These are phyloP conservation scores for Hypomesus transpacificus DNA, from an alignment of 2,113 vertebrate species.

Conservation along the genomic window DNA sequence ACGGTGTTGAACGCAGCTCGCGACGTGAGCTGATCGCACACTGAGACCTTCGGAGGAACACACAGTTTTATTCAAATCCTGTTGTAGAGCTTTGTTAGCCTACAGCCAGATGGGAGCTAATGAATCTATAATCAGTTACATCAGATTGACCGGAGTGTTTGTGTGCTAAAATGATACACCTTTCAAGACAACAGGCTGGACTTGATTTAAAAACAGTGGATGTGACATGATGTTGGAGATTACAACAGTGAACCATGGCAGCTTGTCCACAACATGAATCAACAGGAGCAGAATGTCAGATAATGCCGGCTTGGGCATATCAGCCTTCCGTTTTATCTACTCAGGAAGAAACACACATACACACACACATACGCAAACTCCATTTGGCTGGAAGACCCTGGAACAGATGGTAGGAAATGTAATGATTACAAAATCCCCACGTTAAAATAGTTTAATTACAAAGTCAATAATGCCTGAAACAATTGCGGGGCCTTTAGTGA, in stretches of 20 bases:
- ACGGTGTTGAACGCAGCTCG: conserved; percentile 41
- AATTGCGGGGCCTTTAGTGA: conserved; percentile 83
- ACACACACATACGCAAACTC: conserved; percentile 44
- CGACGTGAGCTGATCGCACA: conserved; percentile 37
- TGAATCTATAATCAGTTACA: conserved; percentile 55
- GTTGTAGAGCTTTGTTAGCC: conserved; percentile 44
- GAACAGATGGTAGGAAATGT: conserved; percentile 96
- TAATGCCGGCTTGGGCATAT: conserved; percentile 34
- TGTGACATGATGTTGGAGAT: conserved; percentile 3
- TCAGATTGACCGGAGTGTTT: conserved; percentile 24
- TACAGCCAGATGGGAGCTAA: conserved; percentile 58
- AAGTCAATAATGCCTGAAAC: conserved; percentile 97
- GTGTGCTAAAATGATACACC: conserved; percentile 42
- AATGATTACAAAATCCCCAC: conserved; percentile 97
- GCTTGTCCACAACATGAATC: conserved; percentile 23
- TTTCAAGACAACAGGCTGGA: conserved; percentile 2
- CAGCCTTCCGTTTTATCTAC: conserved; percentile 64
- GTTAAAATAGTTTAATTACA: conserved; percentile 99
- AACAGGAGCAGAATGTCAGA: conserved; percentile 36
- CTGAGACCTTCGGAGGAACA: conserved; percentile 23
- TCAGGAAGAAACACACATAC: conserved; percentile 44
- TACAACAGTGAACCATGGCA: conserved; percentile 20
- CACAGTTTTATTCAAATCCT: conserved; percentile 24
- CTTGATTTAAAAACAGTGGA: conserved; percentile 30
- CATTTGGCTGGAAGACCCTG: conserved; percentile 57